Evolutionary conservation across 2,113 vertebrate species (phyloP), one percentile per base, ranked within the genome.

Genomic region (Mesocricetus auratus): DNA sequence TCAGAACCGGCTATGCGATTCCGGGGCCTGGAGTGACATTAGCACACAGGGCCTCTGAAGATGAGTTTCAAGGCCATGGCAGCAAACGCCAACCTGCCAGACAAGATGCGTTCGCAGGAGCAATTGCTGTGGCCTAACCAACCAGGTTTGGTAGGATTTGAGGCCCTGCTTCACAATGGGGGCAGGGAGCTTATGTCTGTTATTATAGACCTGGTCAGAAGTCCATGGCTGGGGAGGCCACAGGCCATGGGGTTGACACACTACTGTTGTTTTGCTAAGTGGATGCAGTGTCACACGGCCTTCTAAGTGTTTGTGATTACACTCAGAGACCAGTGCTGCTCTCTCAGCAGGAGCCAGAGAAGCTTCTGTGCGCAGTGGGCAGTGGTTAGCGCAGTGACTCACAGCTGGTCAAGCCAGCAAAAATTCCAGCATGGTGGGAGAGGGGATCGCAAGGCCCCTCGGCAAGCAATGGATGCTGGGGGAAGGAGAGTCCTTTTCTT

Each of bases 1-100:
- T 53, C 82, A 42, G 50, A 60, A 21, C 50, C 0, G 17, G 66
- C 39, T 62, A 1, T 9, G 0, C 12, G 1, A 13, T 29, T 29
- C 9, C 2, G 4, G 53, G 21, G 22, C 56, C 86, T 33, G 1
- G 53, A 9, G 13, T 81, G 56, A 42, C 64, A 33, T 33, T 10
- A 62, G 53, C 29, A 47, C 0, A 0, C 1, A 1, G 8, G 4
- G 31, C 13, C 45, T 39, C 16, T 7, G 50, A 64, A 82, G 60
- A 17, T 12, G 8, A 42, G 66, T 39, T 33, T 22, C 66, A 12
- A 4, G 36, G 39, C 3, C 42, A 75, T 6, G 4, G 22, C 7
- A 2, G 53, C 11, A 24, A n/a, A 31, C 19, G 11, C 15, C 60
- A 64, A 31, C 26, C 60, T 85, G 39, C 58, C 26, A 12, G 39